phyloP scores from a whole-genome alignment of 35 echinoderm and acorn worm species.

The Lytechinus pictus region DNA sequence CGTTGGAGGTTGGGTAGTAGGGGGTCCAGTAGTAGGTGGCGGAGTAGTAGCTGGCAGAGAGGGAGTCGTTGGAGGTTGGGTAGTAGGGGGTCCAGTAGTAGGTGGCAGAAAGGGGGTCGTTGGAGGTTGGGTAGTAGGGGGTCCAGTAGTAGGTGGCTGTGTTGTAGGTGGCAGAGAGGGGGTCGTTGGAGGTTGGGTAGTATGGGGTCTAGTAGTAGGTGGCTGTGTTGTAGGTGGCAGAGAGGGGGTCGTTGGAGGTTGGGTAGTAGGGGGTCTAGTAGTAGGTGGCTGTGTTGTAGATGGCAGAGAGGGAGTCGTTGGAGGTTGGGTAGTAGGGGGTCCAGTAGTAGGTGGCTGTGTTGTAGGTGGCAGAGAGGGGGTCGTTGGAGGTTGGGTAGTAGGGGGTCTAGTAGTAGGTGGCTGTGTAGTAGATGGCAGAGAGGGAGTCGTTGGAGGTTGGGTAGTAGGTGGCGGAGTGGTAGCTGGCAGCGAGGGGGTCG shows the following conservation, averaged over 20 bases:
- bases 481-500: not conserved
- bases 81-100: not conserved
- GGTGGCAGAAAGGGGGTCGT: not conserved
- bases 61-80: not conserved
- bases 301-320: not conserved
- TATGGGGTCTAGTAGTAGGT: not conserved
- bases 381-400: not conserved
- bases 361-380: not conserved
- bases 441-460: not conserved
- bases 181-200: not conserved
- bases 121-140: not conserved
- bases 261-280: not conserved
- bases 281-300: not conserved
- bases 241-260: not conserved
- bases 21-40: not conserved
- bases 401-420: not conserved
- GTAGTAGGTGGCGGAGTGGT: not conserved
- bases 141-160: not conserved
- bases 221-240: not conserved
- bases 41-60: not conserved
- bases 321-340: not conserved
- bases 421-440: not conserved
- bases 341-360: not conserved
- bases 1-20: not conserved
- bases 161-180: too few relatives aligned